Conservation (phyloP, 2,797 vertebrate genomes). For the Manis javanica region DNA sequence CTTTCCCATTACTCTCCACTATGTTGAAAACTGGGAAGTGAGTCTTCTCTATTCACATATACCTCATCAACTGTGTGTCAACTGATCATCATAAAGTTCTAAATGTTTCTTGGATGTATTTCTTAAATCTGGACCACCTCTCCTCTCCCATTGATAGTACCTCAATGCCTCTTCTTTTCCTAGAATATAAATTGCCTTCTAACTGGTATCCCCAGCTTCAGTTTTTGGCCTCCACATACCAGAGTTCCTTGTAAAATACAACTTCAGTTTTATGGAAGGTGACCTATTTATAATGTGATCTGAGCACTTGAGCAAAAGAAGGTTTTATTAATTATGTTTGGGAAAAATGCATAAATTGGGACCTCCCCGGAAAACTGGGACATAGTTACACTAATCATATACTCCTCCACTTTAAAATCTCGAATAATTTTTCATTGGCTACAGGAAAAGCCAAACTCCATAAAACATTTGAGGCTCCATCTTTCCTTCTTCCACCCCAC, state of each 20-base stretch:
- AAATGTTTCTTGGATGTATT: not conserved
- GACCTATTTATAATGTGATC: not conserved
- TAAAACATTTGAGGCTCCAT: not conserved
- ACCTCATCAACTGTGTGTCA: not conserved
- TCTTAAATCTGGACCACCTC: not conserved
- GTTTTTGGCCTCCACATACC: not conserved
- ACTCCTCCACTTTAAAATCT: not conserved
- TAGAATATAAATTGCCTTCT: not conserved
- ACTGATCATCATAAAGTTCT: not conserved
- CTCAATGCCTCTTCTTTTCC: not conserved
- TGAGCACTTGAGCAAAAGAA: slow-evolving; percentile 17
- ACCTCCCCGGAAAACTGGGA: not conserved
- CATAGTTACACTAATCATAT: not conserved
- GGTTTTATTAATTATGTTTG: not conserved
- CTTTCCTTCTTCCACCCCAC: not conserved
- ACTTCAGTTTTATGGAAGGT: not conserved
- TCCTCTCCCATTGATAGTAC: not conserved
- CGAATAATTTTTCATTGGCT: not conserved
- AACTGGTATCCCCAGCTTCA: not conserved
- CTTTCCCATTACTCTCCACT: not conserved
- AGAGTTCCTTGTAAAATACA: slow-evolving; percentile 24
- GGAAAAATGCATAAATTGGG: not conserved
- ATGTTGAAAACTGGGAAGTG: not conserved
- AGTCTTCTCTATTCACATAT: not conserved
- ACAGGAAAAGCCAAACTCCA: slow-evolving; percentile 17